These are phyloP conservation scores for Pseudomyrmex flavicornis DNA, from an alignment of 1,140 invertebrate species.

Conservation along the genomic window DNA sequence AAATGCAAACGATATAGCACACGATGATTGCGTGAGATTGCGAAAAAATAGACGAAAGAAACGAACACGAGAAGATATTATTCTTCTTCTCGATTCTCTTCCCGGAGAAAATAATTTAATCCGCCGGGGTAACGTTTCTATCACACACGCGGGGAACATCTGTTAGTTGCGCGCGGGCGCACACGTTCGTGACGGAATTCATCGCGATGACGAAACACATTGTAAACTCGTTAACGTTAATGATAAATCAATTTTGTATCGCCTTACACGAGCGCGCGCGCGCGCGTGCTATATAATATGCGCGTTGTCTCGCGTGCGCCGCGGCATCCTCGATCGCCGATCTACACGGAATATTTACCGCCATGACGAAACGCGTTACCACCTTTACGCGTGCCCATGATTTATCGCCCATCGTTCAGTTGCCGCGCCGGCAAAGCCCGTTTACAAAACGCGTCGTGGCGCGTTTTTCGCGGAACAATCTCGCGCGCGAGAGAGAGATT, in stretches of 20 bases:
- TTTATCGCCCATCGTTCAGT: constrained; percentile 68
- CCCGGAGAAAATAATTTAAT: neutral
- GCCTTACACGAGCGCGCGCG: neutral
- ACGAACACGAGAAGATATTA: too few relatives aligned
- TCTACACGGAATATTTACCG: constrained; percentile 45
- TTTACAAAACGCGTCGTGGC: constrained; percentile 49
- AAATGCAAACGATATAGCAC: constrained; percentile 57
- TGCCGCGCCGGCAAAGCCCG: constrained; percentile 41
- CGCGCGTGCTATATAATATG: neutral
- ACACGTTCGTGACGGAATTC: neutral
- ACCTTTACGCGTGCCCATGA: constrained; percentile 62
- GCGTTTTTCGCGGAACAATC: constrained; percentile 67
- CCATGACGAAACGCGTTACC: constrained; percentile 47
- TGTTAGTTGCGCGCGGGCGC: neutral
- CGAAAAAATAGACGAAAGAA: neutral
- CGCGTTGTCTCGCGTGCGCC: constrained; percentile 11
- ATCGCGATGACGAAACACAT: neutral
- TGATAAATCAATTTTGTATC: constrained; percentile 39
- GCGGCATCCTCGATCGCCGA: constrained; percentile 31
- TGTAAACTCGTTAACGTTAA: constrained; percentile 41
- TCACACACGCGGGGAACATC: neutral
- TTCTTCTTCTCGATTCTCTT: neutral
- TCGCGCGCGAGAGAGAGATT: constrained; percentile 67
- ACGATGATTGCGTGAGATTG: constrained; percentile 8
- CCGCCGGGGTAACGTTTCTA: neutral